A percentile compares a stretch with the other conserved stretches of the same genome.
Conservation (phyloP, 2,888 invertebrate species). For the Smittia sp. region DNA sequence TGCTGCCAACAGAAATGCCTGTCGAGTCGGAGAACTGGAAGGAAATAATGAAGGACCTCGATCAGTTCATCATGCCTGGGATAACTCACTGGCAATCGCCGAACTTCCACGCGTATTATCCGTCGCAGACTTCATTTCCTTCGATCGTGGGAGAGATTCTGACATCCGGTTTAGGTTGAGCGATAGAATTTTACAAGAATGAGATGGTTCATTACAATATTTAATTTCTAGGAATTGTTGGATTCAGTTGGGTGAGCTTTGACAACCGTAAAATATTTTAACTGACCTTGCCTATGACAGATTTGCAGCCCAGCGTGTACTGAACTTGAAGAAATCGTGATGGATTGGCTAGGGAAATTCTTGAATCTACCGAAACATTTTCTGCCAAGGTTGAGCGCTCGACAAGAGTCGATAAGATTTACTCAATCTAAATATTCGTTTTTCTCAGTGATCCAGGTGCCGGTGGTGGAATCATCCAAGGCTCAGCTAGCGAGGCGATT, state of each 20-base stretch:
- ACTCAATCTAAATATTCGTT: too few relatives aligned
- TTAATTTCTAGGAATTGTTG: slow-evolving; percentile 62
- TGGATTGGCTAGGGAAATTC: slow-evolving; percentile 92
- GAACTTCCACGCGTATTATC: slow-evolving; percentile 88
- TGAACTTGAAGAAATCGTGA: slow-evolving; percentile 84
- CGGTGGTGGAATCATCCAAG: slow-evolving; percentile 85
- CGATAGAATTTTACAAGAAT: neutral
- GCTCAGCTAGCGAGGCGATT: slow-evolving; percentile 88
- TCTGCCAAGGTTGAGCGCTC: slow-evolving; percentile 49
- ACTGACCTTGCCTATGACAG: slow-evolving; percentile 55
- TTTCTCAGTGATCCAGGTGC: slow-evolving; percentile 56
- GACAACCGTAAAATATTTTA: slow-evolving; percentile 40
- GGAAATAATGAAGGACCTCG: slow-evolving; percentile 83
- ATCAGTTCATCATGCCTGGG: slow-evolving; percentile 86
- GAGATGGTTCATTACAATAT: too few relatives aligned
- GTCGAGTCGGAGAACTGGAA: slow-evolving; percentile 80
- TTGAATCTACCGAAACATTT: slow-evolving; percentile 79
- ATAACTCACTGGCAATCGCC: slow-evolving; percentile 93
- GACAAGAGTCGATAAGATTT: too few relatives aligned
- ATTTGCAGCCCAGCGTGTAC: slow-evolving; percentile 85
- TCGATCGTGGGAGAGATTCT: slow-evolving; percentile 81
- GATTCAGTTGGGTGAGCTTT: slow-evolving; percentile 80
- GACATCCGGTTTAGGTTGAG: slow-evolving; percentile 64
- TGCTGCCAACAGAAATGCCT: slow-evolving; percentile 81
- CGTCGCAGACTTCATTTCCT: slow-evolving; percentile 80